These are phyloP conservation scores for Slavum lentiscoides DNA, from an alignment of 2,888 invertebrate genomes.

Conservation along the genomic window DNA sequence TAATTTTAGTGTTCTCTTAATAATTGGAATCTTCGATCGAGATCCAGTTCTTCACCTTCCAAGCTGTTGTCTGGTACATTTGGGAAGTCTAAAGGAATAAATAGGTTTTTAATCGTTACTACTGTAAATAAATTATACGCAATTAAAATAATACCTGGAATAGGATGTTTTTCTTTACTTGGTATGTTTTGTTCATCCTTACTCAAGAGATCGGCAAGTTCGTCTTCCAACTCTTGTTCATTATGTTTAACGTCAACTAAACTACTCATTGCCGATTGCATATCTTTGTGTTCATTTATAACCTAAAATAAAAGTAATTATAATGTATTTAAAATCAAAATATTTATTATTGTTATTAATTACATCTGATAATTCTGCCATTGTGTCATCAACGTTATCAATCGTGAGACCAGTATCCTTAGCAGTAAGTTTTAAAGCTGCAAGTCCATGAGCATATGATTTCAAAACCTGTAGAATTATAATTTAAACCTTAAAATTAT, in stretches of 20 bases:
- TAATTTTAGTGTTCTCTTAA: conserved; percentile 35
- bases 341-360: neutral
- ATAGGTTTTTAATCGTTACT: neutral
- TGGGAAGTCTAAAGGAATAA: conserved; percentile 42
- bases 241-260: conserved; percentile 61
- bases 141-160: conserved; percentile 33
- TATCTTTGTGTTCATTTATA: conserved; percentile 65
- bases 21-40: conserved; percentile 26
- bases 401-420: conserved; percentile 70
- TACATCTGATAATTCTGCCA: conserved; percentile 75
- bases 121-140: neutral
- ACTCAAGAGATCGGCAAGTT: conserved; percentile 67
- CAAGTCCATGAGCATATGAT: conserved; percentile 70
- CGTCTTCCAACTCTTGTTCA: conserved; percentile 70
- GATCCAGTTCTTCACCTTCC: conserved; percentile 41
- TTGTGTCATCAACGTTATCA: conserved; percentile 71
- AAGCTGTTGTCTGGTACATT: conserved; percentile 43
- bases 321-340: neutral
- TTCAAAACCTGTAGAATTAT: conserved; percentile 62
- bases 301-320: conserved; percentile 61
- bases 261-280: conserved; percentile 64
- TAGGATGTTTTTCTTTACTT: neutral
- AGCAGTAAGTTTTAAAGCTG: conserved; percentile 69
- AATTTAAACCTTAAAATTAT: neutral
- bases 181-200: conserved; percentile 51